Percentiles rank a stretch among this genome's conserved stretches.
phyloP scores from a whole-genome alignment of 2,113 vertebrate genomes.

The Hemiprocne comata region DNA sequence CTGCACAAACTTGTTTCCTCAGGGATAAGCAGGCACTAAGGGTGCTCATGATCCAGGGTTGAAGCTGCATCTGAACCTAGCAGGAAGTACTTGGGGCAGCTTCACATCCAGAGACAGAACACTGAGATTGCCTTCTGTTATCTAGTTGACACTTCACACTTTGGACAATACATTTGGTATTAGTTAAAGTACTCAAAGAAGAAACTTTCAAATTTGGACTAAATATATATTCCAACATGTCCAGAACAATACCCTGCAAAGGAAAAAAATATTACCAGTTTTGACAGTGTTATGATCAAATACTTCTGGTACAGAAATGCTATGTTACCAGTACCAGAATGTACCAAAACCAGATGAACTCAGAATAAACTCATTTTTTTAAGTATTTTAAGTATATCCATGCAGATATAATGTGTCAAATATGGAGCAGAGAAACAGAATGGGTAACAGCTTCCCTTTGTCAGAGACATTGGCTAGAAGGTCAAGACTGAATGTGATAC shows the following conservation, averaged over 20 bases:
- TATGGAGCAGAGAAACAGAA: not conserved
- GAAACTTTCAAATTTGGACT: not conserved
- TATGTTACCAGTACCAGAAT: not conserved
- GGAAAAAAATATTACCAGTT: not conserved
- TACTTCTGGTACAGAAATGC: not conserved
- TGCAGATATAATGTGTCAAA: not conserved
- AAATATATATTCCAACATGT: not conserved
- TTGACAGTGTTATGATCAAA: not conserved
- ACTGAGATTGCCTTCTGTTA: not conserved
- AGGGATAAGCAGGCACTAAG: not conserved
- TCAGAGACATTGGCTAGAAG: not conserved
- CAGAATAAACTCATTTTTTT: not conserved
- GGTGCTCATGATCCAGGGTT: not conserved
- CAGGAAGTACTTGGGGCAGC: not conserved
- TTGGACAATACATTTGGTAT: not conserved
- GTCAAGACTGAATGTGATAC: not conserved
- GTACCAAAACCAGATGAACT: not conserved
- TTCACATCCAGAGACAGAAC: not conserved
- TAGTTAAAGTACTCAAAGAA: not conserved
- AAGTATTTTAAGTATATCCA: not conserved
- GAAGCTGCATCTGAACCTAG: not conserved
- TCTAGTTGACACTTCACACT: not conserved
- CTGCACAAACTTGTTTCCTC: not conserved
- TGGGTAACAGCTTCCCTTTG: not conserved
- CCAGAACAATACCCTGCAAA: not conserved